Evolutionary conservation across 2,888 invertebrate genomes (phyloP), one percentile per base, ranked within the genome.

Genomic region (Isoperla grammatica): DNA sequence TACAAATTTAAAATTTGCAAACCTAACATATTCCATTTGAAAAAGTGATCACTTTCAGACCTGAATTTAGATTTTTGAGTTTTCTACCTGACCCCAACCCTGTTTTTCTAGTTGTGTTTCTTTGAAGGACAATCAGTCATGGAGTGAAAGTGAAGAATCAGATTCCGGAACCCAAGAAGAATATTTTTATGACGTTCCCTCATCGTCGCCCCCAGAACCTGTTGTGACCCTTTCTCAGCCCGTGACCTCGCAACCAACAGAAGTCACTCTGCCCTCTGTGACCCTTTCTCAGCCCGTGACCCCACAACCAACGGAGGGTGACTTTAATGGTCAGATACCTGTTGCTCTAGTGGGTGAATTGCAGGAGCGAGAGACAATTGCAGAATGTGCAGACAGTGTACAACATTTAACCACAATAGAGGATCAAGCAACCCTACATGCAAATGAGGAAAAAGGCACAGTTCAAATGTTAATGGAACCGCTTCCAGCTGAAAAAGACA

Each of bases 61-160:
- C n/a, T n/a, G n/a, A n/a, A n/a, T n/a, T n/a, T n/a, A n/a, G n/a
- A n/a, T n/a, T n/a, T n/a, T n/a, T n/a, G n/a, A 13, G 12, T 40
- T 40, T 40, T 13, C 42, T 12, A 40, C 42, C 42, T 40, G 42
- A 40, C 13, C 42, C 5, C 15, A 40, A 12, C 42, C 42, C 42
- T 57, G 35, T 45, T 60, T 39, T 53, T 53, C 23, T 45, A 20
- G 56, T 37, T 61, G 23, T 61, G 37, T 63, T 61, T 59, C 23
- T 58, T 60, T 63, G 61, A 64, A 64, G 63, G 63, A 58, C 61
- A 63, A 57, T 62, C 56, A 58, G 45, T 29, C 49, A 15, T 57
- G 42, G 53, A 60, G 60, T 49, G 58, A 53, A 29, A 37, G 50
- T 50, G 60, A 53, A 45, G 56, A 57, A 54, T 60, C 55, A 29